phyloP scores from a whole-genome alignment of 2,113 vertebrate species.

The Pseudorasbora parva region DNA sequence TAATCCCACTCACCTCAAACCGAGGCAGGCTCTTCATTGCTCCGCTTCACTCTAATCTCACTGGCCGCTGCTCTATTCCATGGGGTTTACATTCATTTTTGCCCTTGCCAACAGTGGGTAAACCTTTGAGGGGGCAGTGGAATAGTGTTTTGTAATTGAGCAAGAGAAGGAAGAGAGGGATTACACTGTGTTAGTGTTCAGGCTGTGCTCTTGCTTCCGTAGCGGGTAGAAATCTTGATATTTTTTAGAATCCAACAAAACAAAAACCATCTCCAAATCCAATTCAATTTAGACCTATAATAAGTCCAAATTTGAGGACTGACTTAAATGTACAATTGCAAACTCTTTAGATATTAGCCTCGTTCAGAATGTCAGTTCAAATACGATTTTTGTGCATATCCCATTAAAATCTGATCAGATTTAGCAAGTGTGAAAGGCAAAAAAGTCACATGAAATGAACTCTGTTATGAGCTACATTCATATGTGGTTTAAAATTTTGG shows the following conservation, averaged over 20 bases:
- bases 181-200: conserved; percentile 29
- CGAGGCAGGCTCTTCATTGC: conserved; percentile 52
- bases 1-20: conserved; percentile 63
- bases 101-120: conserved; percentile 38
- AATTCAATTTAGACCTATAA: neutral
- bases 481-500: no score
- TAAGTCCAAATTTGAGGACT: conserved; percentile 2
- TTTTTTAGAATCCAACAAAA: neutral
- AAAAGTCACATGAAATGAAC: no score
- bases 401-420: no score
- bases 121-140: conserved; percentile 30
- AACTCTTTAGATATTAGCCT: neutral
- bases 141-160: conserved; percentile 30
- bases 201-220: conserved; percentile 6
- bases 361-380: no score
- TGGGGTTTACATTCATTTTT: conserved; percentile 33
- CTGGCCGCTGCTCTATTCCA: conserved; percentile 36
- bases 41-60: conserved; percentile 54
- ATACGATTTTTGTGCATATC: no score
- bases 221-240: neutral
- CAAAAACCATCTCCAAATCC: conserved; percentile 13
- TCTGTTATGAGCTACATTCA: no score
- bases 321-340: neutral
- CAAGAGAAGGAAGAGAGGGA: conserved; percentile 17
- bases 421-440: no score